Base-by-base conservation (phyloP, 2,113 vertebrate genomes). In the Rhea americana region DNA sequence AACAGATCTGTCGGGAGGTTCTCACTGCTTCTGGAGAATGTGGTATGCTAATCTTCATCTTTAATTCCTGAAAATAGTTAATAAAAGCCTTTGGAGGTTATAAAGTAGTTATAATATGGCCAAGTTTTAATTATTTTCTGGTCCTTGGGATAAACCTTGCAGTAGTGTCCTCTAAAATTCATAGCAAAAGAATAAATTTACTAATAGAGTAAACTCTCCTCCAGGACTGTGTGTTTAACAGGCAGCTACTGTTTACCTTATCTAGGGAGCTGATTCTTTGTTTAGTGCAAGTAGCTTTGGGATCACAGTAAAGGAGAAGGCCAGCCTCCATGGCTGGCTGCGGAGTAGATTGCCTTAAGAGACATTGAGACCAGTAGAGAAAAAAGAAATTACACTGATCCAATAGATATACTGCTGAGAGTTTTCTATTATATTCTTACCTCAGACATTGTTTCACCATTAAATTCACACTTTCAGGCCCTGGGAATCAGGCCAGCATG, bases 351-450 rank as follows among this genome's bases (percentile, higher is more conserved):
- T 95, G 92, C 94, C 94, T 96, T 97, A 91, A 97, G 95, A 98
- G 96, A 97, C 88, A 85, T 4, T 86, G 95, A 98, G 94, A 95
- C 90, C 87, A 91, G 82, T 63, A 96, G 91, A 94, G 88, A 91
- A 77, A 93, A 95, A 97, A 95, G 93, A 97, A 97, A 97, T 97
- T 93, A 93, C 90, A 95, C 92, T 89, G 93, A 97, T 96, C 94
- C 93, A 90, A 84, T 88, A 97, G 97, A 96, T 86, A 86, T 2
- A 94, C 96, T 93, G 89, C 96, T 94, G 96, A 96, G 95, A 93
- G 92, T 43, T 95, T 94, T 96, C 95, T 95, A 82, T 96, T 93
- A 89, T 96, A 85, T 92, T 95, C 92, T 92, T 96, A 93, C 89
- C 70, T 93, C 84, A 85, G 93, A 94, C 70, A 2, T 94, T 92